phyloP scores from a whole-genome alignment of 2,113 vertebrate genomes.

The Bos indicus region DNA sequence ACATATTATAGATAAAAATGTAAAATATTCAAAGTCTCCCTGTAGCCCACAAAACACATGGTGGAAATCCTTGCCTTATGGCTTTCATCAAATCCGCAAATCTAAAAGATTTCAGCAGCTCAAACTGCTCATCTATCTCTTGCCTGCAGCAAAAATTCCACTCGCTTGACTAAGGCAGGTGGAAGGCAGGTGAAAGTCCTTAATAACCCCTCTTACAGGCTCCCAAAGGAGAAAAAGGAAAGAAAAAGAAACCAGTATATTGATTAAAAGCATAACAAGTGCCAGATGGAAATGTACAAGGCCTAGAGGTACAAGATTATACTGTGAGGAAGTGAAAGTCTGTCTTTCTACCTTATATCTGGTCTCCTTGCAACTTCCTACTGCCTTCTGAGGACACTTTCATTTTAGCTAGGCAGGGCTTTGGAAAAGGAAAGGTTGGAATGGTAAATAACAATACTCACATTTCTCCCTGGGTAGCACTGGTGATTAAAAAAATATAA shows the following conservation, averaged over 20 bases:
- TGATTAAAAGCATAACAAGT: neutral
- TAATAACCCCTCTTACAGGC: neutral
- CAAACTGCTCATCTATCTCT: neutral
- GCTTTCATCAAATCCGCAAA: neutral
- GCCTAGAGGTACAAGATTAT: neutral
- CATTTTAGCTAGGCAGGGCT: neutral
- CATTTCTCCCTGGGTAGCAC: neutral
- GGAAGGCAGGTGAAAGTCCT: slow-evolving; percentile 19
- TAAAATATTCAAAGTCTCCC: neutral
- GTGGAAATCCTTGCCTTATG: neutral
- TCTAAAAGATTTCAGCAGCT: neutral
- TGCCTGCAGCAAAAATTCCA: neutral
- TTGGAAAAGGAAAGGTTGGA: neutral
- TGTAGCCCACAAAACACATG: neutral
- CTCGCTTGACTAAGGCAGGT: neutral
- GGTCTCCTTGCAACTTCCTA: neutral
- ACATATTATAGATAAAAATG: neutral
- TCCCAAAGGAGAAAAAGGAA: neutral
- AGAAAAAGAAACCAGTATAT: neutral
- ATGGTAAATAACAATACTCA: neutral
- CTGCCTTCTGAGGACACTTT: neutral
- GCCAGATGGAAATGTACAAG: neutral
- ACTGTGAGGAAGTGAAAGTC: neutral
- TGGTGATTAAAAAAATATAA: no score
- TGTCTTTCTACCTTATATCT: neutral